Conservation (phyloP, 2,113 vertebrate genomes). For the Pardalotus punctatus region DNA sequence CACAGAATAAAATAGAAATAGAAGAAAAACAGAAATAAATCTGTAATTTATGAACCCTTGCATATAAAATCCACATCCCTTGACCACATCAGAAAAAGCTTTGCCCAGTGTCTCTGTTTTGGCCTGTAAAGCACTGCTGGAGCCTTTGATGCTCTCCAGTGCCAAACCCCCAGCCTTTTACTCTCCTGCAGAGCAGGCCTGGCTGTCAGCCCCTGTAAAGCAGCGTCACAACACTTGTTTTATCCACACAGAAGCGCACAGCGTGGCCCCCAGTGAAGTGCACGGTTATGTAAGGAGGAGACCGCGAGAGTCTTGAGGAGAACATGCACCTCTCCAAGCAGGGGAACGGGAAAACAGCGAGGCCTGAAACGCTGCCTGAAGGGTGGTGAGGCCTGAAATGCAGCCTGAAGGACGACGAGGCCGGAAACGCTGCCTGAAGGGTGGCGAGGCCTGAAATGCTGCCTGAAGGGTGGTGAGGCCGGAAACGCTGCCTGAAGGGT, state of each 20-base stretch:
- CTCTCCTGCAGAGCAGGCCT: not conserved
- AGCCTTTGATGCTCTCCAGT: not conserved
- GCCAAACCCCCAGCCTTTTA: not conserved
- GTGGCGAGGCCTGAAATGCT: not conserved
- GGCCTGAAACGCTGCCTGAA: not conserved
- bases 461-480: not conserved
- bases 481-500: no score
- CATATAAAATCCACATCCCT: not conserved
- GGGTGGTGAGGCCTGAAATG: not conserved
- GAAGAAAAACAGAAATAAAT: not conserved
- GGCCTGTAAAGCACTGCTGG: not conserved
- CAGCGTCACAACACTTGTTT: not conserved
- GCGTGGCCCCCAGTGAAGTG: not conserved
- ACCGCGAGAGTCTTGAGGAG: not conserved
- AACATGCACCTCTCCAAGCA: accelerated
- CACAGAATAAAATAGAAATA: not conserved
- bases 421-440: not conserved
- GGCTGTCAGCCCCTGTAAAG: not conserved
- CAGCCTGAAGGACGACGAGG: no score
- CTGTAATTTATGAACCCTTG: not conserved
- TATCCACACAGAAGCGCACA: not conserved
- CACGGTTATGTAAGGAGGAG: not conserved
- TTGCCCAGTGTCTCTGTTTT: not conserved
- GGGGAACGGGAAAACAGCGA: accelerated
- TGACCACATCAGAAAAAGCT: not conserved